A percentile compares a stretch with the other conserved stretches of the same genome.
These are phyloP conservation scores for Lepidochrysops patricia DNA, from an alignment of 2,888 invertebrate species.

Conservation along the genomic window DNA sequence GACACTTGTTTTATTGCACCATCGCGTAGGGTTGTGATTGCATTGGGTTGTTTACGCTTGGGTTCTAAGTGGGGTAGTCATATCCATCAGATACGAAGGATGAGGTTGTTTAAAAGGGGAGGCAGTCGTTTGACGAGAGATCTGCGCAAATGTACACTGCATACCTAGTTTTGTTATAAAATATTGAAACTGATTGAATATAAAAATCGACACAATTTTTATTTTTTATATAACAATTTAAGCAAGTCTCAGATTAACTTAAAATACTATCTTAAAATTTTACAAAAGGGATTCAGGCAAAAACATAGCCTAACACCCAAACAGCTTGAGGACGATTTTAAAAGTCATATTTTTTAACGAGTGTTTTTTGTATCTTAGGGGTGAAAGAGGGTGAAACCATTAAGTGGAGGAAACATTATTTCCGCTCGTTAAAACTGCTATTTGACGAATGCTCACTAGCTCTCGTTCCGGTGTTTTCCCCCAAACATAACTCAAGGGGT, in stretches of 20 bases:
- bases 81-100: too few species aligned
- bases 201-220: too few species aligned
- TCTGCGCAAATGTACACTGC: too few species aligned
- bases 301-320: too few species aligned
- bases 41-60: neutral
- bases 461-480: constrained; percentile 12
- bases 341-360: constrained; percentile 49
- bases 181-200: too few species aligned
- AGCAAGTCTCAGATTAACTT: too few species aligned
- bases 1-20: neutral
- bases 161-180: too few species aligned
- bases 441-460: constrained; percentile 57
- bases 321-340: constrained; percentile 12
- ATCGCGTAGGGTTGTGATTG: neutral
- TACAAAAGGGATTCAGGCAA: too few species aligned
- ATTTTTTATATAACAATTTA: too few species aligned
- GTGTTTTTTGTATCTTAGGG: constrained; percentile 24
- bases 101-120: too few species aligned
- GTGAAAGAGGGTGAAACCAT: constrained; percentile 49
- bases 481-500: constrained; percentile 2
- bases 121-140: too few species aligned
- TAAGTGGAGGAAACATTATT: constrained; percentile 66
- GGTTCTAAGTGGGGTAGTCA: neutral
- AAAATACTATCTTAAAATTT: neutral
- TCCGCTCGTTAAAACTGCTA: constrained; percentile 69